These are phyloP conservation scores for Phengaris alcon DNA, from an alignment of 2,888 invertebrate species.

Conservation along the genomic window DNA sequence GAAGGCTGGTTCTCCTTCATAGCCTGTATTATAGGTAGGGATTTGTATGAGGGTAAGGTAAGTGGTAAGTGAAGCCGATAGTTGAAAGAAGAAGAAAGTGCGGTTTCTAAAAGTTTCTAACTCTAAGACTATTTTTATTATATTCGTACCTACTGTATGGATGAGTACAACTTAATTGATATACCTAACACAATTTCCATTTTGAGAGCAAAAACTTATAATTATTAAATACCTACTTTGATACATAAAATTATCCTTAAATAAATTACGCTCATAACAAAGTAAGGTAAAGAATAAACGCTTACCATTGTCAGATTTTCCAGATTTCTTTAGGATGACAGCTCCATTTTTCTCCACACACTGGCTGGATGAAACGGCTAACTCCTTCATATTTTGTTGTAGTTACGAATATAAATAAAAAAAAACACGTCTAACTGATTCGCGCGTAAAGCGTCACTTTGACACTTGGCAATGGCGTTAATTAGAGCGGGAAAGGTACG, in stretches of 20 bases:
- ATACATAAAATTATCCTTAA: too few species aligned
- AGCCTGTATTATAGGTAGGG: too few species aligned
- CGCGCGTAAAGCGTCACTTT: conserved; percentile 72
- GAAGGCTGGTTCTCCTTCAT: too few species aligned
- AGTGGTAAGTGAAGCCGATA: too few species aligned
- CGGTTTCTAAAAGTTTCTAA: too few species aligned
- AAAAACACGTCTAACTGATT: conserved; percentile 43
- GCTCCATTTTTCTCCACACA: conserved; percentile 54
- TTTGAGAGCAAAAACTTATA: conserved; percentile 6
- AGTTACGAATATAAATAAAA: conserved; percentile 30
- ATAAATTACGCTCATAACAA: too few species aligned
- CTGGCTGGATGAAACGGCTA: conserved; percentile 56
- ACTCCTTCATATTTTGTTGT: conserved; percentile 63
- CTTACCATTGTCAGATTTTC: conserved; percentile 60
- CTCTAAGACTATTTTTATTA: too few species aligned
- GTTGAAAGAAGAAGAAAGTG: too few species aligned
- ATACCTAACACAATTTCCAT: background rate
- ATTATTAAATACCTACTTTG: background rate
- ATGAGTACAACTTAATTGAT: too few species aligned
- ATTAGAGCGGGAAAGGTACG: conserved; percentile 54
- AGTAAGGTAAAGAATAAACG: conserved; percentile 32
- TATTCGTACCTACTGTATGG: too few species aligned
- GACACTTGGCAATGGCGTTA: conserved; percentile 61
- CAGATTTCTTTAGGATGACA: conserved; percentile 60
- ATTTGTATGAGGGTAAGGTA: too few species aligned